A percentile compares a stretch with the other conserved stretches of the same genome.
Conservation (phyloP, 2,797 vertebrate genomes). For the Hydrophis major region DNA sequence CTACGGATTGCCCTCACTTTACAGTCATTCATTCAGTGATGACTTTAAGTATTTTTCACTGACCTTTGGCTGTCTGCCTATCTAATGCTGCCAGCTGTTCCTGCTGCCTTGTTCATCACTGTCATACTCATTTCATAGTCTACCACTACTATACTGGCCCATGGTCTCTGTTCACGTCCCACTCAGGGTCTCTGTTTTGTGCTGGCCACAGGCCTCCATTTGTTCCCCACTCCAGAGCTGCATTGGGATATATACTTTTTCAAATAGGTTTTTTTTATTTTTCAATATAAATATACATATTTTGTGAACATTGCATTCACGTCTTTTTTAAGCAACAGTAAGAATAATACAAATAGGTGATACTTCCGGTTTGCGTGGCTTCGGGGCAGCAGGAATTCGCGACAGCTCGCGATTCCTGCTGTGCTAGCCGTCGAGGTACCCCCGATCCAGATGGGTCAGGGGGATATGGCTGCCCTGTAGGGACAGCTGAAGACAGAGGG, state of each 20-base stretch:
- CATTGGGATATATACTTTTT: not conserved
- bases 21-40: not conserved
- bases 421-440: no score
- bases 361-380: no score
- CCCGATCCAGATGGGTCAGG: no score
- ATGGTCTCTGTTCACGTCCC: not conserved
- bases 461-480: no score
- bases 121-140: not conserved
- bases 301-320: no score
- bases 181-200: not conserved
- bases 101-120: not conserved
- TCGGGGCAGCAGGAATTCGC: no score
- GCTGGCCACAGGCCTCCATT: not conserved
- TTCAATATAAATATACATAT: no score
- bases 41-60: not conserved
- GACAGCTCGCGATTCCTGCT: no score
- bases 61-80: not conserved
- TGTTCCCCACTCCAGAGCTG: not conserved
- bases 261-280: no score
- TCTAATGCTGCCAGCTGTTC: not conserved
- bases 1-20: not conserved
- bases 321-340: no score
- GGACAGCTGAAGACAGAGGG: no score
- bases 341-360: no score
- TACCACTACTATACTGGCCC: not conserved